Conservation (phyloP, 2,888 invertebrate species). For the Ochlodes sylvanus region DNA sequence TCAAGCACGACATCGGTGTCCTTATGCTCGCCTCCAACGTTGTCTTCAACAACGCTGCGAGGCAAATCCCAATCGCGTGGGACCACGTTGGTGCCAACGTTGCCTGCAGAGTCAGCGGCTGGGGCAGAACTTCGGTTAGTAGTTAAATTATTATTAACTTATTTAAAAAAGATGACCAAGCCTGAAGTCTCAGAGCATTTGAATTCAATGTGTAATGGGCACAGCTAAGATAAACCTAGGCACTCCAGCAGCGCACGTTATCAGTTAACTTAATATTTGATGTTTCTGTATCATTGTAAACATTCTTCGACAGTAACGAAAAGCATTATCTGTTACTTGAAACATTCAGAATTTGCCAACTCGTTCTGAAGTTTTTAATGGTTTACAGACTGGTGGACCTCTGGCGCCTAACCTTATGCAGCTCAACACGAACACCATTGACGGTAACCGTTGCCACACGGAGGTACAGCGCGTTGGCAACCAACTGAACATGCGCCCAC, state of each 20-base stretch:
- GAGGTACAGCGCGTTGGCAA: conserved; percentile 42
- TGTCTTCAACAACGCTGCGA: conserved; percentile 36
- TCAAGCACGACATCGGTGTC: conserved; percentile 56
- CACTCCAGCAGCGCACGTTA: no score
- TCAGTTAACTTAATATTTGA: no score
- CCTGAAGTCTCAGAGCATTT: no score
- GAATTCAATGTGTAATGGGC: no score
- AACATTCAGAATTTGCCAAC: no score
- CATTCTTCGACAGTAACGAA: no score
- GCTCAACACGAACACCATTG: conserved; percentile 45
- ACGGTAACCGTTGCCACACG: conserved; percentile 47
- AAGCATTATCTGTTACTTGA: no score
- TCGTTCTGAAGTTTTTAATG: not conserved
- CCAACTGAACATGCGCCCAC: conserved; percentile 51
- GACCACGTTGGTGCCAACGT: conserved; percentile 46
- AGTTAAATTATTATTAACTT: conserved; percentile 20
- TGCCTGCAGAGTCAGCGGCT: conserved; percentile 49
- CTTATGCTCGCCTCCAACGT: conserved; percentile 45
- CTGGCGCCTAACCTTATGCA: conserved; percentile 50
- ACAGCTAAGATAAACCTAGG: no score
- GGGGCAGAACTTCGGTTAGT: conserved; percentile 53
- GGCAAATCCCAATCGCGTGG: conserved; percentile 42
- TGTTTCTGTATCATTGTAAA: no score
- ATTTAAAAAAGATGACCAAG: no score
- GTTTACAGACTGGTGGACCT: conserved; percentile 54